These are phyloP conservation scores for Sphyrna mokarran DNA, from an alignment of 2,113 vertebrate genomes.

Conservation along the genomic window DNA sequence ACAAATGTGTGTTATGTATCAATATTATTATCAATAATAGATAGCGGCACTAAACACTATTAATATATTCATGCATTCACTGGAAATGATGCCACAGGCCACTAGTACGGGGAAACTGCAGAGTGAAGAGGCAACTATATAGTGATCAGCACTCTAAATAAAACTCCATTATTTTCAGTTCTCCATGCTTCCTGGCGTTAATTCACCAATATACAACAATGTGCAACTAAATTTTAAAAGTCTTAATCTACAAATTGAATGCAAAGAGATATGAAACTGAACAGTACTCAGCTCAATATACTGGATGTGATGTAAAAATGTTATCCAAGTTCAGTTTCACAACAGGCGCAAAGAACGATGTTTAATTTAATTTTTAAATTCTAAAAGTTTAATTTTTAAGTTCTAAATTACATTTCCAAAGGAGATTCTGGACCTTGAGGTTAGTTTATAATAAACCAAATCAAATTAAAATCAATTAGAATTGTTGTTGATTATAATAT, in stretches of 20 bases:
- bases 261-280: background rate
- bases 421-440: background rate
- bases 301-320: background rate
- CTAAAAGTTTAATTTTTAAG: background rate
- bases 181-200: too few relatives aligned
- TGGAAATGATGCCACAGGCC: too few relatives aligned
- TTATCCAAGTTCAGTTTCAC: background rate
- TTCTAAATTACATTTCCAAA: background rate
- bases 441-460: background rate
- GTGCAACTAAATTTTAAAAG: background rate
- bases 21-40: too few relatives aligned
- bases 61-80: too few relatives aligned
- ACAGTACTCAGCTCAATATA: background rate
- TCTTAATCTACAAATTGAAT: background rate
- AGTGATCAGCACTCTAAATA: too few relatives aligned
- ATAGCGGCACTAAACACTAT: too few relatives aligned
- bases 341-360: too few relatives aligned
- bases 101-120: too few relatives aligned
- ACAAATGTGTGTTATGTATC: too few relatives aligned
- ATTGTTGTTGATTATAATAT: background rate
- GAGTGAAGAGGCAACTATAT: too few relatives aligned
- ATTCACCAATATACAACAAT: background rate
- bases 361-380: background rate
- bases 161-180: too few relatives aligned
- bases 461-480: background rate